Evolutionary conservation across 2,888 invertebrate genomes (phyloP).

Genomic region (Cremastinae sp.): DNA sequence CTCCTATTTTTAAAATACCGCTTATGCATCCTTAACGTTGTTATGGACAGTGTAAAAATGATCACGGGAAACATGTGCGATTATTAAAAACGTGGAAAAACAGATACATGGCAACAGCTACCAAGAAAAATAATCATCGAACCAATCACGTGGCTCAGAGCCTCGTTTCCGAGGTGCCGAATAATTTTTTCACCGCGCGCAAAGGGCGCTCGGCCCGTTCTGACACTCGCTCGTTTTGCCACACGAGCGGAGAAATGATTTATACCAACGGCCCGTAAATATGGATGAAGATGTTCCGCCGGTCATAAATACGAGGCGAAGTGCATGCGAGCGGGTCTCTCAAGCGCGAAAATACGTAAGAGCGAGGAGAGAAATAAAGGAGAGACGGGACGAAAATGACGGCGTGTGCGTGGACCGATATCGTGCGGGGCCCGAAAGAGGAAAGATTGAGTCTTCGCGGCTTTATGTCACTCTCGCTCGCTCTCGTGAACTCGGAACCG

Average conservation of each 20-base stretch:
- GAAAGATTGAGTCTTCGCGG: slow-evolving; percentile 31
- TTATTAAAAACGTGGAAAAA: no score
- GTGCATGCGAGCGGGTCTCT: slow-evolving; percentile 52
- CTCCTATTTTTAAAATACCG: no score
- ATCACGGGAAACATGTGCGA: no score
- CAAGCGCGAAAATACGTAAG: slow-evolving; percentile 45
- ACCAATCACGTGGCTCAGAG: slow-evolving; percentile 46
- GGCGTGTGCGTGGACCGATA: slow-evolving; percentile 41
- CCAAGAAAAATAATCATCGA: slow-evolving; percentile 48
- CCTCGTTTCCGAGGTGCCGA: slow-evolving; percentile 57
- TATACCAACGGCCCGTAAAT: slow-evolving; percentile 72
- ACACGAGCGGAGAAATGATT: slow-evolving; percentile 67
- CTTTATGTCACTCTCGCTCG: slow-evolving; percentile 60
- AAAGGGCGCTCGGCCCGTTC: slow-evolving; percentile 2
- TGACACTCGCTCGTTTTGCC: slow-evolving; percentile 58
- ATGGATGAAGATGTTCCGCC: slow-evolving; percentile 74
- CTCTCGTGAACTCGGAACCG: slow-evolving; percentile 38
- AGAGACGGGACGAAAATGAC: slow-evolving; percentile 35
- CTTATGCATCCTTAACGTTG: no score
- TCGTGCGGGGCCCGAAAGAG: slow-evolving; percentile 12
- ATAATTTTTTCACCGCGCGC: slow-evolving; percentile 32
- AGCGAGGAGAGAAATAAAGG: slow-evolving; percentile 27
- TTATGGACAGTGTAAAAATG: no score
- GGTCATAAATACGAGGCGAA: slow-evolving; percentile 69
- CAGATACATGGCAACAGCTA: slow-evolving; percentile 7